These are phyloP conservation scores for Battus philenor DNA, from an alignment of 1,140 invertebrate genomes.

Conservation along the genomic window DNA sequence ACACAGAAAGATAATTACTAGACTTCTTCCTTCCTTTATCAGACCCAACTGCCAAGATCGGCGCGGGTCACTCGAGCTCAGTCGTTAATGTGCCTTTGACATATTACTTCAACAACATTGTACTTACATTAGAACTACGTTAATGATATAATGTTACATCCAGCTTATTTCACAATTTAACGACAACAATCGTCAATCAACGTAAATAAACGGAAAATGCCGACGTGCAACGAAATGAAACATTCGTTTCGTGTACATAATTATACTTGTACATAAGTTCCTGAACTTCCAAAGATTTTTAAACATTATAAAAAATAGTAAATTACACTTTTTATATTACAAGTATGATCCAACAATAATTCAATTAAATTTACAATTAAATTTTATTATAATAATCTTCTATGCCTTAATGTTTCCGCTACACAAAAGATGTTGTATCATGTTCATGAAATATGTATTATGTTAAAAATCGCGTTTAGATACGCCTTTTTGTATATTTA, in stretches of 20 bases:
- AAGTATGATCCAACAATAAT: constrained; percentile 62
- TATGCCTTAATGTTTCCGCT: constrained; percentile 44
- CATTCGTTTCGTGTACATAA: constrained; percentile 31
- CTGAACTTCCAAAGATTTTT: constrained; percentile 29
- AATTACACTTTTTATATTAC: constrained; percentile 70
- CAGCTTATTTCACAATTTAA: constrained; percentile 16
- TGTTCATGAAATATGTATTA: constrained; percentile 12
- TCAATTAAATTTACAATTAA: constrained; percentile 68
- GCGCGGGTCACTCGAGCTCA: constrained; percentile 51
- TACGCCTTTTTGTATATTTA: too few relatives aligned
- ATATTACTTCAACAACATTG: constrained; percentile 63
- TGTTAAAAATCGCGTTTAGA: too few relatives aligned
- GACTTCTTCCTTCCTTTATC: constrained; percentile 44
- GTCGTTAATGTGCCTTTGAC: constrained; percentile 59
- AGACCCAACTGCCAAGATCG: constrained; percentile 51
- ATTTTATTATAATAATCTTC: constrained; percentile 47
- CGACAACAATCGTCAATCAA: constrained; percentile 9
- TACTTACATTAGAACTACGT: constrained; percentile 65
- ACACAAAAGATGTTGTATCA: too few relatives aligned
- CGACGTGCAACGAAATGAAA: constrained; percentile 31
- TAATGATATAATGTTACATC: constrained; percentile 36
- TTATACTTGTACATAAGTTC: constrained; percentile 27
- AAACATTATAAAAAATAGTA: constrained; percentile 68
- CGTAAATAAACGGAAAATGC: constrained; percentile 19
- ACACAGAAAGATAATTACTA: constrained; percentile 59